phyloP scores from a whole-genome alignment of 1,140 invertebrate genomes.

The Laupala kohalensis region DNA sequence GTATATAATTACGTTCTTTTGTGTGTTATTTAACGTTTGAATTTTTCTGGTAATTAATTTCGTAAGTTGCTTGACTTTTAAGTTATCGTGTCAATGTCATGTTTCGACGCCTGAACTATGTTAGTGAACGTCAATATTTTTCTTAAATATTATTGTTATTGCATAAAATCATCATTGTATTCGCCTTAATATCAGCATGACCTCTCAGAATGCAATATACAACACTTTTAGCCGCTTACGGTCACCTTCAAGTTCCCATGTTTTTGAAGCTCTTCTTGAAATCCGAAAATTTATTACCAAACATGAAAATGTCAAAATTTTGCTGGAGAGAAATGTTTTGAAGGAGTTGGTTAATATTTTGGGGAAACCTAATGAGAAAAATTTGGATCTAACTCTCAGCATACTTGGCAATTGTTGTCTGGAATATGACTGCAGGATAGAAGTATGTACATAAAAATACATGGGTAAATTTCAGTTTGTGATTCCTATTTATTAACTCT shows the following conservation, averaged over 20 bases:
- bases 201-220: too few relatives aligned
- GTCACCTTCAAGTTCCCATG: not conserved
- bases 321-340: constrained; percentile 24
- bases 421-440: constrained; percentile 27
- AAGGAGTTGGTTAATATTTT: constrained; percentile 17
- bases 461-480: not conserved
- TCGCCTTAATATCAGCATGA: too few relatives aligned
- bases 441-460: constrained; percentile 15
- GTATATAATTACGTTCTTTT: too few relatives aligned
- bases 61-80: too few relatives aligned
- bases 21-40: too few relatives aligned
- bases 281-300: constrained; percentile 17
- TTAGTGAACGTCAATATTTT: too few relatives aligned
- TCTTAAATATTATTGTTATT: too few relatives aligned
- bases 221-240: constrained; percentile 4
- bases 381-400: constrained; percentile 37
- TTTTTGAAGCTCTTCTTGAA: constrained; percentile 1
- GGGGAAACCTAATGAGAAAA: constrained; percentile 33
- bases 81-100: too few relatives aligned
- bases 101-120: too few relatives aligned
- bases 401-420: constrained; percentile 43
- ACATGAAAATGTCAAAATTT: constrained; percentile 20
- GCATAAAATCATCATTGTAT: too few relatives aligned
- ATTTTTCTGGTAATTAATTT: too few relatives aligned
- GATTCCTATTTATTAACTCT: too few relatives aligned